Evolutionary conservation across 2,888 invertebrate species (phyloP), one percentile per base, ranked within the genome.

Genomic region (Esperia sulphurella): DNA sequence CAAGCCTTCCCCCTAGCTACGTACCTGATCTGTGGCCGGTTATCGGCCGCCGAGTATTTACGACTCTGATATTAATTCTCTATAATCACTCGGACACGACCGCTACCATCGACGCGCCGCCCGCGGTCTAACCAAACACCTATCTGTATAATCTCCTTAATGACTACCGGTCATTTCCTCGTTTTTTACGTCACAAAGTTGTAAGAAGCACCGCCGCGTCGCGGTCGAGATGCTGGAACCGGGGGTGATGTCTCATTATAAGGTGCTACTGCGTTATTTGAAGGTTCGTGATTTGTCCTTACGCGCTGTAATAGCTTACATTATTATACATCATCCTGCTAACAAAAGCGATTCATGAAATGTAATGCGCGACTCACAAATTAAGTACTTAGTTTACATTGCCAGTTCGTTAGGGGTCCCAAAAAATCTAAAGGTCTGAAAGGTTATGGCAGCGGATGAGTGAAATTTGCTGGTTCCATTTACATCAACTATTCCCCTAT

Each of bases 111-210:
- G 65, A 64, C 60, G 35, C 35, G 35, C 35, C 35, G 35, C 48
- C 44, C 50, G 63, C 63, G 65, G 66, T 63, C 57, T 66, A 59
- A 65, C 64, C 66, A 69, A 79, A 76, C 68, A 73, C 65, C 69
- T 69, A 75, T 72, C 66, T 58, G 54, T 65, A 55, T 62, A 65
- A 73, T 76, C 71, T 69, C 55, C 62, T 65, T 78, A 76, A 81
- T 71, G 73, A 82, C 81, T 81, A 79, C 80, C 75, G 80, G 78
- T 68, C 70, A 71, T 63, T 68, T 64, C 57, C 51, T 57, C 10
- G 35, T 58, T 57, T 54, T 28, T 47, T 37, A 31, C 52, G 46
- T 49, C 53, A 54, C 44, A 50, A 53, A 50, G 48, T 52, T 50
- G 46, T 46, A 30, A 46, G 43, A 48, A 30, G 40, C 7, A 48